Conservation (phyloP, 2,797 vertebrate species). For the Tarsius wallacei region DNA sequence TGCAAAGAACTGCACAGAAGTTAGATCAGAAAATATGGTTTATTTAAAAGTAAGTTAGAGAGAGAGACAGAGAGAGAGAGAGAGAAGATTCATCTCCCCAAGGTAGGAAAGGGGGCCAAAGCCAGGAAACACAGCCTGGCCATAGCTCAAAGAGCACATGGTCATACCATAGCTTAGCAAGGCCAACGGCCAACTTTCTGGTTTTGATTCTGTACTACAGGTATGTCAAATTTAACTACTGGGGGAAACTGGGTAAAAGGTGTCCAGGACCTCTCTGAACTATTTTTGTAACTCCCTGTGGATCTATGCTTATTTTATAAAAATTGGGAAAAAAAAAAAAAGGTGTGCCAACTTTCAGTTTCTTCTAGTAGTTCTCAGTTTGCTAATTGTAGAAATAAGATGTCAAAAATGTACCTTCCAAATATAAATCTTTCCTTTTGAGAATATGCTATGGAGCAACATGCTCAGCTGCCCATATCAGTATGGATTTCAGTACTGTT, state of each 20-base stretch:
- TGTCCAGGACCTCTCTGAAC: not conserved
- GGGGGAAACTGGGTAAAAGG: not conserved
- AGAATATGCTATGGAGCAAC: not conserved
- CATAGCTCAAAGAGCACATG: too few species aligned
- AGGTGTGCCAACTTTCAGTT: not conserved
- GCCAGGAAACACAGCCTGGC: too few species aligned
- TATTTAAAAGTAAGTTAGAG: too few species aligned
- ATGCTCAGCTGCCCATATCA: not conserved
- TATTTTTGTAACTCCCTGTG: constrained; percentile 19
- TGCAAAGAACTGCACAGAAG: too few species aligned
- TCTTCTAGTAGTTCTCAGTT: not conserved
- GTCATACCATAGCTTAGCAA: too few species aligned
- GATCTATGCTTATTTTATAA: not conserved
- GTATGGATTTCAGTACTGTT: not conserved
- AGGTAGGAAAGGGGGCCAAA: too few species aligned
- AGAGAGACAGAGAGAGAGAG: too few species aligned
- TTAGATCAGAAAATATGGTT: too few species aligned
- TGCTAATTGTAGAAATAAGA: not conserved
- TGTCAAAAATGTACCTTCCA: not conserved
- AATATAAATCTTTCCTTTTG: not conserved
- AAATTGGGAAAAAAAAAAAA: not conserved
- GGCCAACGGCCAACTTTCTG: not conserved
- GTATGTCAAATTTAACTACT: not conserved
- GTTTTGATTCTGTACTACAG: not conserved
- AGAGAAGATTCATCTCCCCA: too few species aligned